Base-by-base conservation (phyloP, 2,888 invertebrate genomes). In the Heteropelma amictum region DNA sequence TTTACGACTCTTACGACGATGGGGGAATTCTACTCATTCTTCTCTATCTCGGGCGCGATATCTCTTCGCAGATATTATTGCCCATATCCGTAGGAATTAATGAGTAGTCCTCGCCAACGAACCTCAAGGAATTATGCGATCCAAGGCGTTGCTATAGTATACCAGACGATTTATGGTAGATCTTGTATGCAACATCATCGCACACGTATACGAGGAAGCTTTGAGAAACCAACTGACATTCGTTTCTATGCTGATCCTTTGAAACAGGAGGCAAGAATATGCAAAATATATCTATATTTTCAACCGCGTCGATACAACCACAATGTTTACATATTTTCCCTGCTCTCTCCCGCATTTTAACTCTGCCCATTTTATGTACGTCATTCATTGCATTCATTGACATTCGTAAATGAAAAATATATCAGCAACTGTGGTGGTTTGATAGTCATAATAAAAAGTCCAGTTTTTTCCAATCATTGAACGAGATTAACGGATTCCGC, bases 401-500 rank as follows among this genome's bases (percentile, higher is more conserved):
- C 8, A n/a, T 21, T 4, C 35, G 2, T 14, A 8, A 30, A 28
- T 2, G 7, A 26, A n/a, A 23, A 30, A 40, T 14, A 10, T 21
- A 4, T 5, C 23, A 45, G 17, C 47, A n/a, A 21, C 30, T 26
- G n/a, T n/a, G 1, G 10, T 17, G n/a, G n/a, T n/a, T n/a, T n/a
- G n/a, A n/a, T n/a, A n/a, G n/a, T n/a, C n/a, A n/a, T n/a, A n/a
- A n/a, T n/a, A n/a, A n/a, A n/a, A n/a, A n/a, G n/a, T n/a, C n/a
- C n/a, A n/a, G n/a, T n/a, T n/a, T n/a, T 54, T 14, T 7, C 30
- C 33, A 60, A 42, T 63, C 19, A 40, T 19, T 19, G 53, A 64
- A 61, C 40, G 28, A 53, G 58, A 58, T 21, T 77, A 83, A 81
- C 78, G 78, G 78, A 84, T 83, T 80, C 81, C 75, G 81, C 77